Evolutionary conservation across 1,140 invertebrate genomes (phyloP), one percentile per base, ranked within the genome.

Genomic region (Daktulosphaira vitifoliae): DNA sequence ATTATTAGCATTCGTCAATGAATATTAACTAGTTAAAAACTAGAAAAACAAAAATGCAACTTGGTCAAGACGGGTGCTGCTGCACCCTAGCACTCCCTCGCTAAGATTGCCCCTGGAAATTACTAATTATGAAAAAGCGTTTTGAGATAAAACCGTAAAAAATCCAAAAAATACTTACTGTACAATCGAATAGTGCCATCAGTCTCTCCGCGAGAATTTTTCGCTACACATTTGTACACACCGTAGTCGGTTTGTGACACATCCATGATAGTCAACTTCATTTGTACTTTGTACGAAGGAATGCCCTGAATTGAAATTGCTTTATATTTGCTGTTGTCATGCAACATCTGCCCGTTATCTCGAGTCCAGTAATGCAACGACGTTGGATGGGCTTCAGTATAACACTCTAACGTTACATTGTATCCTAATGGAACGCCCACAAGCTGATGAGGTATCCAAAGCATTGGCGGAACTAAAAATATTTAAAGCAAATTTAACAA

Each of bases 321-420:
- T 66, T 84, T 84, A 74, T 91, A 92, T 75, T 92, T 92, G 42
- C 15, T 18, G 76, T 73, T 88, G 69, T 91, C 88, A 69, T 90
- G 88, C 52, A 93, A 90, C 88, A 92, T 92, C 71, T 87, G 81
- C 2, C 87, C 87, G 69, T 89, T 87, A 69, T 90, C 88, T 53
- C 86, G 76, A 0, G 88, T 90, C 92, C 92, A 95, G 73, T 92
- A 93, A 76, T 93, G 93, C 22, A 93, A 80, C 8, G 90, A 92
- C 4, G 85, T 89, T 4, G 92, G 91, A 78, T 92, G 88, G 8
- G 90, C 90, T 75, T 94, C 91, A 1, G 89, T 90, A 72, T 87
- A 85, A 75, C 91, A 94, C 75, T 92, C 90, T 48, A 95, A 75
- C 1, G 86, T 90, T 8, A 92, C 87, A 48, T 86, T 84, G 71